A percentile compares a stretch with the other conserved stretches of the same genome.
Evolutionary conservation across 2,113 vertebrate species (phyloP).

Genomic region (Chrysochloris asiatica): DNA sequence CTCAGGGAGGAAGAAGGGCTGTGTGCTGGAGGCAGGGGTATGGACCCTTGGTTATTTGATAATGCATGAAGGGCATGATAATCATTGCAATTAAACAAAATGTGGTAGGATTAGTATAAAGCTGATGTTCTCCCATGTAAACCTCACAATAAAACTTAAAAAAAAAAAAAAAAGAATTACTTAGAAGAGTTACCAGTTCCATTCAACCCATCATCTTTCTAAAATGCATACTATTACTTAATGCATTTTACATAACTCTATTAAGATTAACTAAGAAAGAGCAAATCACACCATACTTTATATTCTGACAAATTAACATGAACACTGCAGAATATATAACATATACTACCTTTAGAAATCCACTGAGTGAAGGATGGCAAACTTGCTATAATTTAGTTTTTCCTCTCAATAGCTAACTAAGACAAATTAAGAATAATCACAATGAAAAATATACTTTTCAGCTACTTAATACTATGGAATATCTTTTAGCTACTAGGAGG

Average conservation of each 20-base stretch:
- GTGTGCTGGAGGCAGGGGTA: no score
- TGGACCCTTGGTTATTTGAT: no score
- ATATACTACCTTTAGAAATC: neutral
- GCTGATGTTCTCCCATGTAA: no score
- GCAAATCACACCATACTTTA: neutral
- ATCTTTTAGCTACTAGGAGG: neutral
- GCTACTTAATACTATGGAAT: neutral
- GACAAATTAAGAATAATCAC: neutral
- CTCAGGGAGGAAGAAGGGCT: no score
- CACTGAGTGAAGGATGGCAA: neutral
- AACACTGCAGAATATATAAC: constrained; percentile 13
- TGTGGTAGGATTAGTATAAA: no score
- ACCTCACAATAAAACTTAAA: no score
- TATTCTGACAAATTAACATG: constrained; percentile 37
- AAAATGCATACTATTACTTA: neutral
- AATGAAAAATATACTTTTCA: constrained; percentile 8
- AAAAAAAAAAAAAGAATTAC: no score
- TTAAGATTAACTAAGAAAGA: constrained; percentile 16
- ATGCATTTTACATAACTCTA: neutral
- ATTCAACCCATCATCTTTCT: neutral
- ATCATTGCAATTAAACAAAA: no score
- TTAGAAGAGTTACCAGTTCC: neutral
- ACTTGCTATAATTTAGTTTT: constrained; percentile 1
- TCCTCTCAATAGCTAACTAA: neutral
- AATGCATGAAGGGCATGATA: no score